Evolutionary conservation across 1,140 invertebrate genomes (phyloP).

Genomic region (Stratiolaelaps scimitus): DNA sequence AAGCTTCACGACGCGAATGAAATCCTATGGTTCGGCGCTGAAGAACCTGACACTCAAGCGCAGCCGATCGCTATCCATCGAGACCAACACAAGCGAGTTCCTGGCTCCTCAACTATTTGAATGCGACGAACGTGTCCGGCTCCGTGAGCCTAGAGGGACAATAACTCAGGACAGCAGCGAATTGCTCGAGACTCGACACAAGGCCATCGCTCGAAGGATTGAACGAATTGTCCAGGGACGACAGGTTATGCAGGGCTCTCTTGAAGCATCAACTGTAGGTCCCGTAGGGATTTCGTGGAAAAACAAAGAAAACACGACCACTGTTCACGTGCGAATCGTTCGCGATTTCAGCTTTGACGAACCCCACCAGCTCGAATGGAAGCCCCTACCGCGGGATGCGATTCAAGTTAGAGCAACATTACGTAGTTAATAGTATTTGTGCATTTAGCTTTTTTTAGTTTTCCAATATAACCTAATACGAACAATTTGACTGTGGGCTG

Average conservation of each 20-base stretch:
- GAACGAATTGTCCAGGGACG: neutral
- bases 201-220: neutral
- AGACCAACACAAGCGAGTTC: neutral
- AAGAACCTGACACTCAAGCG: conserved; percentile 19
- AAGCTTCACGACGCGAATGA: conserved; percentile 16
- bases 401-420: no score
- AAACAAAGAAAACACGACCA: neutral
- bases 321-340: neutral
- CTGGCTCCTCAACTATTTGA: neutral
- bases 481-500: no score
- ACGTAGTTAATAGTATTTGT: no score
- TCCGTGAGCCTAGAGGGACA: conserved; percentile 10
- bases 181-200: neutral
- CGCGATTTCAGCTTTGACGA: conserved; percentile 6
- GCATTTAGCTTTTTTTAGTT: no score
- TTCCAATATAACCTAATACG: no score
- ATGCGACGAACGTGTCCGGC: conserved; percentile 12
- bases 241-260: neutral
- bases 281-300: no score
- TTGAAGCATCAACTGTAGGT: neutral
- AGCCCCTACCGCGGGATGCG: neutral
- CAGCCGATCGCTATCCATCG: neutral
- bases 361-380: conserved; percentile 25
- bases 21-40: conserved; percentile 8
- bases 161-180: conserved; percentile 22